A percentile compares a stretch with the other conserved stretches of the same genome.
These are phyloP conservation scores for Rambutsinella grinnellia DNA, from an alignment of 2,888 invertebrate species.

Conservation along the genomic window DNA sequence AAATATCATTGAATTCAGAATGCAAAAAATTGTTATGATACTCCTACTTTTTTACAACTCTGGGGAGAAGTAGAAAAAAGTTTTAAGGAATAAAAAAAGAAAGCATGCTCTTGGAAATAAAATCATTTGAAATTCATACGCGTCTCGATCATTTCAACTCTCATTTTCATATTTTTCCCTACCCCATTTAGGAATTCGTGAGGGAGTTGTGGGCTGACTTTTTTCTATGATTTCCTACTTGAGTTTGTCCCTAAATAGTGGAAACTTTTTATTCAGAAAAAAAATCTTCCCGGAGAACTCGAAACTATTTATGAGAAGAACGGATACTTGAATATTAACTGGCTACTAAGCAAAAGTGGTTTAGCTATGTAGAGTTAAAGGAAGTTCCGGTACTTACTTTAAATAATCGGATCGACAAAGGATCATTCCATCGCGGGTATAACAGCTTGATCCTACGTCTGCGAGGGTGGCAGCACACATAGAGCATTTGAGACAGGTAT, in stretches of 20 bases:
- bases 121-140: slow-evolving; percentile 60
- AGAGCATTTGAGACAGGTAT: slow-evolving; percentile 93
- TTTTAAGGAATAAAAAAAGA: not conserved
- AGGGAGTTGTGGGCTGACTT: slow-evolving; percentile 4
- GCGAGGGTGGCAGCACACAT: slow-evolving; percentile 83
- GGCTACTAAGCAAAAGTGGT: slow-evolving; percentile 21
- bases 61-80: slow-evolving; percentile 38
- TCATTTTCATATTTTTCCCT: slow-evolving; percentile 43
- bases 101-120: slow-evolving; percentile 40
- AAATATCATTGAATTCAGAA: slow-evolving; percentile 28
- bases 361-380: not conserved
- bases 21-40: slow-evolving; percentile 26
- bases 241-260: slow-evolving; percentile 17
- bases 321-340: slow-evolving; percentile 34
- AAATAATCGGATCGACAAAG: slow-evolving; percentile 95
- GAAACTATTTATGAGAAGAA: slow-evolving; percentile 36
- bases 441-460: slow-evolving; percentile 92
- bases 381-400: slow-evolving; percentile 76
- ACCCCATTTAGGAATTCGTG: too few relatives aligned
- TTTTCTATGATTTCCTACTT: slow-evolving; percentile 32
- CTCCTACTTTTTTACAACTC: slow-evolving; percentile 32
- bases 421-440: slow-evolving; percentile 93
- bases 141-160: slow-evolving; percentile 58
- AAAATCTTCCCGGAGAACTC: slow-evolving; percentile 8
- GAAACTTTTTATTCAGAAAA: slow-evolving; percentile 19